Evolutionary conservation across 2,888 invertebrate species (phyloP).

Genomic region (Saturnia japonica): DNA sequence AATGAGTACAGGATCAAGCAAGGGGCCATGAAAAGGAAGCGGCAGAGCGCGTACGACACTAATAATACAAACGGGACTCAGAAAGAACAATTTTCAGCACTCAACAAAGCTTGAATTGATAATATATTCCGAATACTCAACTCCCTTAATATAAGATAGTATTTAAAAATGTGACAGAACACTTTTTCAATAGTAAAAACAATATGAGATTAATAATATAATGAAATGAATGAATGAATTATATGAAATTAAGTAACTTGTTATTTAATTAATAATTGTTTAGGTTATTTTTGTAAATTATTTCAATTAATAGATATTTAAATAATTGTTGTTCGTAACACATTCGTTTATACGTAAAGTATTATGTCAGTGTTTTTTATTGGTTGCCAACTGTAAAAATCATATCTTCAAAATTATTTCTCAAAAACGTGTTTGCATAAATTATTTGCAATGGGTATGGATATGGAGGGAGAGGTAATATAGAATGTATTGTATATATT

Average conservation of each 20-base stretch:
- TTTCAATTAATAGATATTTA: neutral
- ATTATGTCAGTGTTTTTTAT: neutral
- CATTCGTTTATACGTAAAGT: neutral
- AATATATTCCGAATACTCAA: neutral
- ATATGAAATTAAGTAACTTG: too few relatives aligned
- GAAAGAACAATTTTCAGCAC: slow-evolving; percentile 62
- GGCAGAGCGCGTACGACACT: slow-evolving; percentile 62
- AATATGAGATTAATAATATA: neutral
- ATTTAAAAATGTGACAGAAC: neutral
- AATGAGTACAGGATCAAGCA: slow-evolving; percentile 55
- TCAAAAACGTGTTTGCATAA: too few relatives aligned
- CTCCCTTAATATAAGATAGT: neutral
- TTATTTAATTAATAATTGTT: too few relatives aligned
- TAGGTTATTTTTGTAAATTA: slow-evolving; percentile 22
- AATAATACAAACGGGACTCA: slow-evolving; percentile 51
- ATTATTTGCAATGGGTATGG: too few relatives aligned
- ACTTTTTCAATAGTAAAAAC: neutral
- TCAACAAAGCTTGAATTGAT: slow-evolving; percentile 54
- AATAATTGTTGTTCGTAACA: neutral
- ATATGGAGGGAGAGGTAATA: too few relatives aligned
- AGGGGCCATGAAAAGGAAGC: slow-evolving; percentile 60
- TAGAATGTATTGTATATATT: too few relatives aligned
- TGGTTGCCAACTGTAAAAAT: neutral
- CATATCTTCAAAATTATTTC: too few relatives aligned
- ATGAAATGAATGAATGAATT: neutral